Percentiles rank a stretch among this genome's conserved stretches.
phyloP scores from a whole-genome alignment of 2,797 vertebrate species.

The Acrossocheilus wenchowensis region DNA sequence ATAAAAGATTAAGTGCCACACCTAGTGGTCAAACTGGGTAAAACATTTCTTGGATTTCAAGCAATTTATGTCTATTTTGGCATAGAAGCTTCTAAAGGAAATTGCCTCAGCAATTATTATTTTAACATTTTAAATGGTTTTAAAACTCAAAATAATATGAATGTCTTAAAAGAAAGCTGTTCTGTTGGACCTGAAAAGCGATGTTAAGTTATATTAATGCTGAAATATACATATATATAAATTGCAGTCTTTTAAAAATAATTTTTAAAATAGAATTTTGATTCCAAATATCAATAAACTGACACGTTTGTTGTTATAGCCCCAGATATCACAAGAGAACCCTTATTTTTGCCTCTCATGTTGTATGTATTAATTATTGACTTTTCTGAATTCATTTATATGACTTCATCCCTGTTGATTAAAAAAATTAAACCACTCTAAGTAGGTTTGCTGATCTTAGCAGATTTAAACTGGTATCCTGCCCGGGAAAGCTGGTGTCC shows the following conservation, averaged over 20 bases:
- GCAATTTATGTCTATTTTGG: conserved; percentile 36
- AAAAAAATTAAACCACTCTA: not conserved
- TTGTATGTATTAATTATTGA: not conserved
- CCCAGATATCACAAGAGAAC: not conserved
- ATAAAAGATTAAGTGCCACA: conserved; percentile 88
- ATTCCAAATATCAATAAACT: not conserved
- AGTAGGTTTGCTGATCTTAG: not conserved
- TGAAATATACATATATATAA: not conserved
- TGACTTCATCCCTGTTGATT: not conserved
- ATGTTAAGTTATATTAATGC: not conserved
- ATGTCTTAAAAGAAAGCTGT: not conserved
- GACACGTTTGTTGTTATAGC: not conserved
- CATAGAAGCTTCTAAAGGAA: not conserved
- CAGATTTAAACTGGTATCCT: not conserved
- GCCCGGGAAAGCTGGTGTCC: not conserved
- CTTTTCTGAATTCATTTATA: not conserved
- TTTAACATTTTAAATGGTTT: not conserved
- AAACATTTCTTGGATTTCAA: conserved; percentile 63
- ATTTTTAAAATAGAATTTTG: not conserved
- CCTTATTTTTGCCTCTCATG: not conserved
- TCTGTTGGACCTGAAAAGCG: not conserved
- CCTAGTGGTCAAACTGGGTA: conserved; percentile 83
- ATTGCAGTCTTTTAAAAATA: not conserved
- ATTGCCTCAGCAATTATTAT: not conserved
- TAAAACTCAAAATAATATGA: not conserved